Percentiles rank a stretch among this genome's conserved stretches.
These are phyloP conservation scores for Helobdella robusta DNA, from an alignment of 2,888 invertebrate species.

Conservation along the genomic window DNA sequence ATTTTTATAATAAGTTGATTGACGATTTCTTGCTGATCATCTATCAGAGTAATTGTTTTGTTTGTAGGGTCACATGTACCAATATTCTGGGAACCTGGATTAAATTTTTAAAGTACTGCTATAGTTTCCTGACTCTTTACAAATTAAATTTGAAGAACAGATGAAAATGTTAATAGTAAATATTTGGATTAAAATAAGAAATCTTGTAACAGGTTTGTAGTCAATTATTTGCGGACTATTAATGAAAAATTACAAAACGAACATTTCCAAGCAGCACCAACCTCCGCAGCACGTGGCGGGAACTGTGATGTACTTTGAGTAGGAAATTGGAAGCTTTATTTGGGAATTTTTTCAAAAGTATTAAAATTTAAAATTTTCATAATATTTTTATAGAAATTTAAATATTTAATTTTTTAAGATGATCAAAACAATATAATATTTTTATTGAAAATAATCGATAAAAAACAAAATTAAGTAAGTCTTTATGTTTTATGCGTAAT, in stretches of 20 bases:
- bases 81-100: not conserved
- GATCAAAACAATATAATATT: not conserved
- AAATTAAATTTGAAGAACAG: not conserved
- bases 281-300: not conserved
- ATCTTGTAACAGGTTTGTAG: too few species aligned
- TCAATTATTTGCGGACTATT: too few species aligned
- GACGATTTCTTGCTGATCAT: not conserved
- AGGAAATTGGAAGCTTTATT: not conserved
- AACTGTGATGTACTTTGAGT: slow-evolving; percentile 12
- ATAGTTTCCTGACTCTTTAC: not conserved
- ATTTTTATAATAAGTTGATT: slow-evolving; percentile 3
- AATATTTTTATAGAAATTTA: not conserved
- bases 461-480: too few species aligned
- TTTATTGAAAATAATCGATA: too few species aligned
- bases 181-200: too few species aligned
- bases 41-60: not conserved
- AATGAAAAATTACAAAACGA: too few species aligned
- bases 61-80: slow-evolving; percentile 8
- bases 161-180: not conserved
- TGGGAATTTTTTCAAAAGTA: not conserved
- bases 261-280: too few species aligned
- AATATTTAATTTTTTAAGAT: not conserved
- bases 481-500: too few species aligned
- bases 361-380: not conserved
- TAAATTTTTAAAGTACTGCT: not conserved